These are phyloP conservation scores for Squalus acanthias DNA, from an alignment of 2,797 vertebrate genomes.

Conservation along the genomic window DNA sequence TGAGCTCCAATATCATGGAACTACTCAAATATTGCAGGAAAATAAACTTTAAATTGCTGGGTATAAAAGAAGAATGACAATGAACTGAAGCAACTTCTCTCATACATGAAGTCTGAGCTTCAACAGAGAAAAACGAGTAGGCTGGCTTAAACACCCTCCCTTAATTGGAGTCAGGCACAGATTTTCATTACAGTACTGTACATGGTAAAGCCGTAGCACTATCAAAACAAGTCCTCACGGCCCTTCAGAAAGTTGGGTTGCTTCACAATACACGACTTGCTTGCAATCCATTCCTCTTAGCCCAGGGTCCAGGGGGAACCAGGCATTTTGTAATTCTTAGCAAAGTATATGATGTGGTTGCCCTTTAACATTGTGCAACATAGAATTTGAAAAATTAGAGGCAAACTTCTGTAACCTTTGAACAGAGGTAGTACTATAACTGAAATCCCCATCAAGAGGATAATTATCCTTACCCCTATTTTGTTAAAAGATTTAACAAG, in stretches of 20 bases:
- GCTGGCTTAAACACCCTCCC: neutral
- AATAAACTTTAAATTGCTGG: neutral
- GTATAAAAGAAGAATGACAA: neutral
- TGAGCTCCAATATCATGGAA: neutral
- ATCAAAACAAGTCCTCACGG: neutral
- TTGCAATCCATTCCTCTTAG: neutral
- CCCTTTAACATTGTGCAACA: neutral
- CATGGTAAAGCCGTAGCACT: neutral
- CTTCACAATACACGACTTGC: neutral
- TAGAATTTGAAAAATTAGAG: neutral
- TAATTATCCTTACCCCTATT: neutral
- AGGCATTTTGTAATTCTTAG: too few relatives aligned
- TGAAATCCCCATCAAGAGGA: neutral
- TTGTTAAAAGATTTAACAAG: neutral
- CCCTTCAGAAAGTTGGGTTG: neutral
- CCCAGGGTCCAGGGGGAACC: neutral
- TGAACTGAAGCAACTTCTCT: neutral
- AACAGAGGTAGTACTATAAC: neutral
- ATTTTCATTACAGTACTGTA: neutral
- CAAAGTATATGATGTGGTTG: neutral
- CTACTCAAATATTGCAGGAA: neutral
- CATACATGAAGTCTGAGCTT: neutral
- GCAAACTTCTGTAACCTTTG: neutral
- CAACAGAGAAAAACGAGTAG: neutral
- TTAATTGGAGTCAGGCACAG: neutral